These are phyloP conservation scores for Geopemphigus sp. DNA, from an alignment of 1,140 invertebrate genomes.

Conservation along the genomic window DNA sequence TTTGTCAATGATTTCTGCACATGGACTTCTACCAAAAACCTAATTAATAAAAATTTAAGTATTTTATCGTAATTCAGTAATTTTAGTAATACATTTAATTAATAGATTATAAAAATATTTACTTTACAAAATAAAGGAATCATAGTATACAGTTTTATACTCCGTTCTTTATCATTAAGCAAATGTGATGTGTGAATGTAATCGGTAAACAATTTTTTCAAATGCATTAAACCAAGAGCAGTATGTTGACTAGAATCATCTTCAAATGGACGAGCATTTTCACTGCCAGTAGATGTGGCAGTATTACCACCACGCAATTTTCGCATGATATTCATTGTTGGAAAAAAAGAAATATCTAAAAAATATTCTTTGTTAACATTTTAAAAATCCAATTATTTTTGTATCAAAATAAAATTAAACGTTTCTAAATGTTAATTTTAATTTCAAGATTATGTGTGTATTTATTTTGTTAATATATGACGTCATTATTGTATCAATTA, in stretches of 20 bases:
- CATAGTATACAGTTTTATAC: conserved; percentile 96
- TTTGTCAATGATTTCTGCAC: conserved; percentile 91
- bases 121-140: conserved; percentile 97
- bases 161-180: conserved; percentile 77
- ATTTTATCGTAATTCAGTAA: conserved; percentile 11
- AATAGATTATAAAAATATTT: conserved; percentile 53
- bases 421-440: not conserved
- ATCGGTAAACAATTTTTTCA: conserved; percentile 93
- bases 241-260: conserved; percentile 69
- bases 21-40: conserved; percentile 87
- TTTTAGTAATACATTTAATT: not conserved
- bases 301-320: conserved; percentile 69
- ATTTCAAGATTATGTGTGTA: not conserved
- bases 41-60: conserved; percentile 55
- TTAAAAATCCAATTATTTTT: not conserved
- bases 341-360: conserved; percentile 1
- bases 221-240: conserved; percentile 88
- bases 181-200: conserved; percentile 83
- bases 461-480: not conserved
- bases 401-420: not conserved
- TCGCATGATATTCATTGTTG: conserved; percentile 78
- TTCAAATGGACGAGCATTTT: conserved; percentile 56
- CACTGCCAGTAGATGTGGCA: conserved; percentile 56
- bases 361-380: not conserved
- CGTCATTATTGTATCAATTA: not conserved